Evolutionary conservation across 2,888 invertebrate genomes (phyloP), one percentile per base, ranked within the genome.

Genomic region (Philaethria dido): DNA sequence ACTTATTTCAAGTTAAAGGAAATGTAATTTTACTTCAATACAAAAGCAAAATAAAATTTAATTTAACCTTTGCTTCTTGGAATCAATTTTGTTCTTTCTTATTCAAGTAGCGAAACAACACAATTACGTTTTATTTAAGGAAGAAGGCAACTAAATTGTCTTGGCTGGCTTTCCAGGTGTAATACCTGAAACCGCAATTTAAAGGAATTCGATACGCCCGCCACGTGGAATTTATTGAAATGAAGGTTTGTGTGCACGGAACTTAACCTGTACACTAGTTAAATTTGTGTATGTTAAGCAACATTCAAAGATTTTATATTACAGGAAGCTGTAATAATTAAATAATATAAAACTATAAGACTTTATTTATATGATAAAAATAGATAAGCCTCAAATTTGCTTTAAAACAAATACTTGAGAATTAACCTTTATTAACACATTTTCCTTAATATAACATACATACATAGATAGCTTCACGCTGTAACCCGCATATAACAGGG

Each of bases 131-230:
- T 65, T 65, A 65, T 65, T 65, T 59, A 65, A 65, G 60, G 42
- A 59, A 50, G 50, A 50, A 65, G 42, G 60, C 50, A 65, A 44
- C 64, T 65, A 52, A 65, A 60, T 65, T 60, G 50, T 60, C 64
- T 65, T 65, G 44, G 59, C 59, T 60, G 50, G 60, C 60, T 60
- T 47, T 33, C 45, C 42, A 20, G 50, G 59, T 65, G 59, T 65
- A 65, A 65, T 65, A 60, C 64, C 59, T 59, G 59, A 33, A 44
- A 65, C 64, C 64, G 42, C 64, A 65, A 60, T 65, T 60, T 60
- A 65, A 59, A 52, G 64, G 64, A 50, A 59, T 59, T 52, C 64
- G 64, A 65, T 59, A 59, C 59, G 64, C 50, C 50, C 64, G 50
- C 59, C 25, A 16, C 42, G 14, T 29, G 50, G 50, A 44, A 65